Percentiles rank a stretch among this genome's conserved stretches.
Evolutionary conservation across 2,113 vertebrate genomes (phyloP).

Genomic region (Polyodon spathula): DNA sequence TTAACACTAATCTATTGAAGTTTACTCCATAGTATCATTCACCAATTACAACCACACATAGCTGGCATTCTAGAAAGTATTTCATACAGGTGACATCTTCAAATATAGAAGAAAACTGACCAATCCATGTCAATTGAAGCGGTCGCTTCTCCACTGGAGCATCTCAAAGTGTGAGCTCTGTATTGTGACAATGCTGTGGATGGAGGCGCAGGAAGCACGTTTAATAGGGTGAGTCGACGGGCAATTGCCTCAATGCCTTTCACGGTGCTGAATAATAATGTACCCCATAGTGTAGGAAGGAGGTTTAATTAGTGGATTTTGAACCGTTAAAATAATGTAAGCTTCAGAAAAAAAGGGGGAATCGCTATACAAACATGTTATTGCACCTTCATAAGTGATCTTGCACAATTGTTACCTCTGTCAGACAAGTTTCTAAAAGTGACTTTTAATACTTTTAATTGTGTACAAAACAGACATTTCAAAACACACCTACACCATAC

Average conservation of each 20-base stretch:
- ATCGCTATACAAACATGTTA: constrained; percentile 51
- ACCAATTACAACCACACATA: neutral
- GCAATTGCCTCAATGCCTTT: neutral
- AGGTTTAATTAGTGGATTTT: neutral
- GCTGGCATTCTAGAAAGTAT: neutral
- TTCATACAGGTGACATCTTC: neutral
- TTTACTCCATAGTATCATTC: neutral
- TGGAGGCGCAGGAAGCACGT: too few relatives aligned
- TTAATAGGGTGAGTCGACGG: too few relatives aligned
- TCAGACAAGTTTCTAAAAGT: constrained; percentile 66
- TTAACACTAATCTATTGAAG: neutral
- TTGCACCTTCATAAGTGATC: constrained; percentile 61
- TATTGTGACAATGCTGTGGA: too few relatives aligned
- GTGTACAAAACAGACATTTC: constrained; percentile 67
- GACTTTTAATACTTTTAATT: constrained; percentile 56
- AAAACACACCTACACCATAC: constrained; percentile 66
- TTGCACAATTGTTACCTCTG: constrained; percentile 26
- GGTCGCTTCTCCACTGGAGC: too few relatives aligned
- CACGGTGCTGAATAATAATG: constrained; percentile 9
- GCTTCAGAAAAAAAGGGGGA: neutral
- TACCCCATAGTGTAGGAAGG: neutral
- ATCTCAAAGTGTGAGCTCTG: too few relatives aligned
- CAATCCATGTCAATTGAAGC: too few relatives aligned
- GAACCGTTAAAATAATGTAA: neutral
- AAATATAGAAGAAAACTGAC: neutral